These are phyloP conservation scores for Paguma larvata DNA, from an alignment of 2,797 vertebrate species.

Conservation along the genomic window DNA sequence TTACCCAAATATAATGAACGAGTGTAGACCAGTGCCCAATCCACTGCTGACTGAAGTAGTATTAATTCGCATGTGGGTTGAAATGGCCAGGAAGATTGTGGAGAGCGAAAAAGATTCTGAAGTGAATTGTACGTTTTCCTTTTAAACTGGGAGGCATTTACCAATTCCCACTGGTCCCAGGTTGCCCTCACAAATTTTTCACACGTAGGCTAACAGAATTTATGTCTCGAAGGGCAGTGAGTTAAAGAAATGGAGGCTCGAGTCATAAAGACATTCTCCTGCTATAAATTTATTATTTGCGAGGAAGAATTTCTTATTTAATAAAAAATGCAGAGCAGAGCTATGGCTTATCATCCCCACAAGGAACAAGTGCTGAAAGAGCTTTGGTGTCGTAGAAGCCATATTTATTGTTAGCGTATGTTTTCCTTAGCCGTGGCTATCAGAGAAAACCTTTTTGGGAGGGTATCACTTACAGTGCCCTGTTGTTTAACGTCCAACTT, in stretches of 20 bases:
- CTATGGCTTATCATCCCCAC: conserved; percentile 86
- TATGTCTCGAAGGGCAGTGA: conserved; percentile 73
- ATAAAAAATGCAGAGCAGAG: conserved; percentile 83
- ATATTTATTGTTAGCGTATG: conserved; percentile 90
- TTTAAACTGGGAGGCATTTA: conserved; percentile 57
- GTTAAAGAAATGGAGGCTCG: conserved; percentile 74
- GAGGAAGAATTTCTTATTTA: conserved; percentile 84
- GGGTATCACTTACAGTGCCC: conserved; percentile 84
- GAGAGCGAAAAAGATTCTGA: conserved; percentile 71
- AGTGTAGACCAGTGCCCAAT: conserved; percentile 54
- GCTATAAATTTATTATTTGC: conserved; percentile 85
- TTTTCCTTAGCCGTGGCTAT: conserved; percentile 85
- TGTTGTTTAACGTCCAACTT: conserved; percentile 87
- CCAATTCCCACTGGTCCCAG: conserved; percentile 70
- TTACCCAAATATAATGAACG: conserved; percentile 76
- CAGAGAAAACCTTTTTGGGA: conserved; percentile 82
- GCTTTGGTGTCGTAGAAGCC: conserved; percentile 84
- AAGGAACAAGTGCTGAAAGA: conserved; percentile 88
- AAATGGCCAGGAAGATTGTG: conserved; percentile 26
- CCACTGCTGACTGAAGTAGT: conserved; percentile 76
- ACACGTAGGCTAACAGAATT: conserved; percentile 68
- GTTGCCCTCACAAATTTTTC: conserved; percentile 68
- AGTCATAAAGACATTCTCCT: conserved; percentile 80
- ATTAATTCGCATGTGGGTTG: conserved; percentile 62
- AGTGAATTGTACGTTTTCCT: conserved; percentile 65